Conservation (phyloP, 2,888 invertebrate species). For the Euplagia quadripunctaria region DNA sequence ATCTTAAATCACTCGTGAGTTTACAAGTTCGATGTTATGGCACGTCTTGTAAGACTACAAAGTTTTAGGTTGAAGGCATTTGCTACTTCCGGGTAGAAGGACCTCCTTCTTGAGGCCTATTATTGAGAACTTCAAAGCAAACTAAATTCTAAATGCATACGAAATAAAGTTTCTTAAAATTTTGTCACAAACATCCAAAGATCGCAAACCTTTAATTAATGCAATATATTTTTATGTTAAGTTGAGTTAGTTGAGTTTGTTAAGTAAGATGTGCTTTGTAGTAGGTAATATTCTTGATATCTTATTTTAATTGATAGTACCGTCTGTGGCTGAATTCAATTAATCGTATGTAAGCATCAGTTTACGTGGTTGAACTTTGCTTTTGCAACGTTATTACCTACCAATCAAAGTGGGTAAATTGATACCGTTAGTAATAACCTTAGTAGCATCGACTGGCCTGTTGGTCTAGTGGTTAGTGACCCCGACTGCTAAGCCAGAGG, state of each 20-base stretch:
- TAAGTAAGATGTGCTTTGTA: neutral
- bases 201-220: no score
- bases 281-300: neutral
- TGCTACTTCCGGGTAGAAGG: slow-evolving; percentile 18
- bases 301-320: neutral
- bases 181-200: no score
- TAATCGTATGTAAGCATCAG: neutral
- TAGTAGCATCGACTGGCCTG: no score
- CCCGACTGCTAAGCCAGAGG: no score
- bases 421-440: neutral
- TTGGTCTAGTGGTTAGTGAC: no score
- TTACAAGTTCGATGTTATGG: slow-evolving; percentile 64
- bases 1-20: slow-evolving; percentile 60
- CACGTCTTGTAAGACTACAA: slow-evolving; percentile 61
- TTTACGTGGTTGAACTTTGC: neutral
- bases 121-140: neutral
- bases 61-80: slow-evolving; percentile 37
- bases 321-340: neutral
- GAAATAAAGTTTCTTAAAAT: no score
- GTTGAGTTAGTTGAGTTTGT: no score
- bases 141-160: neutral
- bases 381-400: neutral
- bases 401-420: neutral
- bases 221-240: no score
- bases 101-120: slow-evolving; percentile 20